These are phyloP conservation scores for Plestiodon gilberti DNA, from an alignment of 2,113 vertebrate species.

Conservation along the genomic window DNA sequence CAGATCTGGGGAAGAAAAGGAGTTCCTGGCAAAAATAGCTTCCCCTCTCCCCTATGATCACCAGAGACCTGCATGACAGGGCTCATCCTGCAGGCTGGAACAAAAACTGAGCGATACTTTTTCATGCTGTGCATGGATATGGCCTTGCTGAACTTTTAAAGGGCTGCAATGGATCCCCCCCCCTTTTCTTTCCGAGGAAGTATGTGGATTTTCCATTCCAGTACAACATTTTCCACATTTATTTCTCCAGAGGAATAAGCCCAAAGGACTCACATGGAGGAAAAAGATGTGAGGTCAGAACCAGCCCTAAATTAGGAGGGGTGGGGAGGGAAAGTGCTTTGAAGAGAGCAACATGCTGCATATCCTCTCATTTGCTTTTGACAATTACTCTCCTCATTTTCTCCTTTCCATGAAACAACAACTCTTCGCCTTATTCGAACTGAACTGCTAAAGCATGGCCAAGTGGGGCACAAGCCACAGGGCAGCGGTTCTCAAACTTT, in stretches of 20 bases:
- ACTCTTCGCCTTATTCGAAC: no score
- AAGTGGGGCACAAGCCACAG: background rate
- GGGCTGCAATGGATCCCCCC: background rate
- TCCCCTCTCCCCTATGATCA: no score
- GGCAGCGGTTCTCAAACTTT: no score
- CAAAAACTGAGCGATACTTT: background rate
- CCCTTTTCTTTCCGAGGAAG: background rate
- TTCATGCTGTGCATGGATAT: background rate
- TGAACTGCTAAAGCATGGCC: background rate
- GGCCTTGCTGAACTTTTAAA: background rate
- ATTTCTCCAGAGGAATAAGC: background rate
- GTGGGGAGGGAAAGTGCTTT: background rate
- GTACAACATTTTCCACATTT: constrained; percentile 14
- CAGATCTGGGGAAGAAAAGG: no score
- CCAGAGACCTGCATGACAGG: no score
- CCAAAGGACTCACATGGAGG: background rate
- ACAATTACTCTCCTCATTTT: no score
- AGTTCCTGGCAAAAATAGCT: no score
- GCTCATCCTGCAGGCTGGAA: background rate
- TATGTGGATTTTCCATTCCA: background rate
- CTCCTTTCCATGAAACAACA: background rate
- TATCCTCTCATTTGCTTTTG: background rate
- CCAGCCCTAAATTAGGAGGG: background rate
- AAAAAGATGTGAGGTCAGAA: constrained; percentile 6
- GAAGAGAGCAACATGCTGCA: background rate